Evolutionary conservation across 1,140 invertebrate genomes (phyloP).

Genomic region (Sweltsa coloradensis): DNA sequence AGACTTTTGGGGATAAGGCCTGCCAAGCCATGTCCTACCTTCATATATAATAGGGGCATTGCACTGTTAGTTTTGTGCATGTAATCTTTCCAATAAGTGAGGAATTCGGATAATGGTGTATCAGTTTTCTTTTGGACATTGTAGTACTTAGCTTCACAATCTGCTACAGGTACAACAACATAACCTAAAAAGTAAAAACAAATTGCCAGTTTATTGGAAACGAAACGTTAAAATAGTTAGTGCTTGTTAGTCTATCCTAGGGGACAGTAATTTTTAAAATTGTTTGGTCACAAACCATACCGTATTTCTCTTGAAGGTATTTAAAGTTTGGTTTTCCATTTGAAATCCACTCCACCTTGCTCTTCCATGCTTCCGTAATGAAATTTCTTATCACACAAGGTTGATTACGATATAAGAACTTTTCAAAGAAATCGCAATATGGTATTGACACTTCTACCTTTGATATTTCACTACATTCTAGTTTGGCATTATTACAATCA

Average conservation of each 20-base stretch:
- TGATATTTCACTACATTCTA: too few species aligned
- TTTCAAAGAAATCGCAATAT: not conserved
- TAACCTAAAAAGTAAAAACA: slow-evolving; percentile 30
- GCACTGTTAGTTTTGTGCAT: slow-evolving; percentile 30
- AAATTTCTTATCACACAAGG: not conserved
- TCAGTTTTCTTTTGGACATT: slow-evolving; percentile 57
- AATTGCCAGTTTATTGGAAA: slow-evolving; percentile 8
- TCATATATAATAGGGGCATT: slow-evolving; percentile 36
- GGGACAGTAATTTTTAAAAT: not conserved
- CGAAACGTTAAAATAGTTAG: not conserved
- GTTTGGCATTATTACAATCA: too few species aligned
- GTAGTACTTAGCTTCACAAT: slow-evolving; percentile 59
- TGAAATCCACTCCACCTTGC: slow-evolving; percentile 3
- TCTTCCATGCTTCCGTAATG: not conserved
- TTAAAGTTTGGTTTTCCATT: slow-evolving; percentile 4
- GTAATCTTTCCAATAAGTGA: slow-evolving; percentile 50
- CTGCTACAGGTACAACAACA: slow-evolving; percentile 54
- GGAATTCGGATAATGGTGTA: slow-evolving; percentile 52
- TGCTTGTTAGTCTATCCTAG: not conserved
- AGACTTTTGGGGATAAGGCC: too few species aligned
- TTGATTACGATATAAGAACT: not conserved
- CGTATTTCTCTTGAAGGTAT: slow-evolving; percentile 2
- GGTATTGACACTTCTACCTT: too few species aligned
- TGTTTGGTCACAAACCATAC: not conserved
- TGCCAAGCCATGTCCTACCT: slow-evolving; percentile 22